Percentiles rank a stretch among this genome's conserved stretches.
Evolutionary conservation across 2,113 vertebrate species (phyloP).

Genomic region (Podocnemis expansa): DNA sequence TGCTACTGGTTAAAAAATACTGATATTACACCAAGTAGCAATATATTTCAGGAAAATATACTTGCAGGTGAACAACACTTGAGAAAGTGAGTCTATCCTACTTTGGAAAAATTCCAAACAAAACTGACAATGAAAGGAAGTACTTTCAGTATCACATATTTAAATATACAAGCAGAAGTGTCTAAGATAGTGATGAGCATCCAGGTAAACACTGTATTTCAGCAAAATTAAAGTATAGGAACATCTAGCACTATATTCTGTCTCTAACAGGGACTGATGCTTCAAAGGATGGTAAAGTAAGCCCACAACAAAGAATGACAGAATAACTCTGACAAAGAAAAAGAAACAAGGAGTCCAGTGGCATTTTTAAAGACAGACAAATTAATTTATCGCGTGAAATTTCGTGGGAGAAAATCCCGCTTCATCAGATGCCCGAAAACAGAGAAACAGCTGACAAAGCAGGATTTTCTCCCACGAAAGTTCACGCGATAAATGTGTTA

Average conservation of each 20-base stretch:
- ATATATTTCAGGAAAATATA: background rate
- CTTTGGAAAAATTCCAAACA: slow-evolving; percentile 1
- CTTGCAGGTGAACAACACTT: background rate
- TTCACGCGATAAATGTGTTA: too few species aligned
- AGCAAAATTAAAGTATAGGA: background rate
- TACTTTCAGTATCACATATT: background rate
- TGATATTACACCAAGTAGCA: background rate
- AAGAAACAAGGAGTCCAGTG: too few species aligned
- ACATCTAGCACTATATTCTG: background rate
- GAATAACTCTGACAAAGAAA: too few species aligned
- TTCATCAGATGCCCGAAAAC: too few species aligned
- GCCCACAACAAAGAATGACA: background rate
- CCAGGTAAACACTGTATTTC: background rate
- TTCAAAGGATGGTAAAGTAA: background rate
- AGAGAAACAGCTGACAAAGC: too few species aligned
- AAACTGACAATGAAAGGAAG: background rate
- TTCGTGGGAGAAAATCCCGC: too few species aligned
- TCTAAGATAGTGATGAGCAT: background rate
- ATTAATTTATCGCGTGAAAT: too few species aligned
- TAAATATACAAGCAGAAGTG: background rate
- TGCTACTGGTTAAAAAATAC: background rate
- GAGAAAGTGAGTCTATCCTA: background rate
- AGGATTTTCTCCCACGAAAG: too few species aligned
- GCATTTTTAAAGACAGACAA: too few species aligned
- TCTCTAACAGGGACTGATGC: background rate